Conservation (phyloP, 2,113 vertebrate genomes). For the Coturnix japonica region DNA sequence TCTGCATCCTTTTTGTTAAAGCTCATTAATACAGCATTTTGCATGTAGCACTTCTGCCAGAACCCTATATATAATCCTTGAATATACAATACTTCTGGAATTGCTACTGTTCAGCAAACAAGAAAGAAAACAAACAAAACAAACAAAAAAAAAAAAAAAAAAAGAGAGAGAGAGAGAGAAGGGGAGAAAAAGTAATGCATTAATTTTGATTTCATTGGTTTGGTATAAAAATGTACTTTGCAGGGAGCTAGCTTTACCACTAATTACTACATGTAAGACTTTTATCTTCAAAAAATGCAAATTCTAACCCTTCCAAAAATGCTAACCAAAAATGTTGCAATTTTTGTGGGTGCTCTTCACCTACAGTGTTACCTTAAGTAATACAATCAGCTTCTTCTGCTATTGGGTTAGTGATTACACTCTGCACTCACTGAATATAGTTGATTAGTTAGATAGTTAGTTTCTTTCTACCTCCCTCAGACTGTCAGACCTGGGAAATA, state of each 20-base stretch:
- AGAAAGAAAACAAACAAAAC: neutral
- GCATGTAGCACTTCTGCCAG: neutral
- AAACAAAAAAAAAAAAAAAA: too few species aligned
- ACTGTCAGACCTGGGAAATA: neutral
- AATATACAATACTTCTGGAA: neutral
- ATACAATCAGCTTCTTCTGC: neutral
- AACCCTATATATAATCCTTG: neutral
- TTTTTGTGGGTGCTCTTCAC: neutral
- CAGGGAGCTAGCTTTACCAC: neutral
- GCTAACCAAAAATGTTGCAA: neutral
- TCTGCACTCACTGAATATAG: neutral
- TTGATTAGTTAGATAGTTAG: neutral
- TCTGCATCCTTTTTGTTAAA: conserved; percentile 26
- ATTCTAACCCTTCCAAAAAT: neutral
- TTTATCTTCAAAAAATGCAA: neutral
- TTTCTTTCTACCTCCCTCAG: neutral
- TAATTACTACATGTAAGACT: neutral
- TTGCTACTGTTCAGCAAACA: conserved; percentile 5
- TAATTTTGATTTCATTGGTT: neutral
- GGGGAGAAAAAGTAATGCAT: neutral
- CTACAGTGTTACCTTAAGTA: neutral
- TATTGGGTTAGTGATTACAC: neutral
- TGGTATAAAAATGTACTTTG: neutral
- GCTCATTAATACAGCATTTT: conserved; percentile 36
- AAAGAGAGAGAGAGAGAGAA: neutral